A percentile compares a stretch with the other conserved stretches of the same genome.
These are phyloP conservation scores for Nemapogon koenigi DNA, from an alignment of 2,888 invertebrate species.

Conservation along the genomic window DNA sequence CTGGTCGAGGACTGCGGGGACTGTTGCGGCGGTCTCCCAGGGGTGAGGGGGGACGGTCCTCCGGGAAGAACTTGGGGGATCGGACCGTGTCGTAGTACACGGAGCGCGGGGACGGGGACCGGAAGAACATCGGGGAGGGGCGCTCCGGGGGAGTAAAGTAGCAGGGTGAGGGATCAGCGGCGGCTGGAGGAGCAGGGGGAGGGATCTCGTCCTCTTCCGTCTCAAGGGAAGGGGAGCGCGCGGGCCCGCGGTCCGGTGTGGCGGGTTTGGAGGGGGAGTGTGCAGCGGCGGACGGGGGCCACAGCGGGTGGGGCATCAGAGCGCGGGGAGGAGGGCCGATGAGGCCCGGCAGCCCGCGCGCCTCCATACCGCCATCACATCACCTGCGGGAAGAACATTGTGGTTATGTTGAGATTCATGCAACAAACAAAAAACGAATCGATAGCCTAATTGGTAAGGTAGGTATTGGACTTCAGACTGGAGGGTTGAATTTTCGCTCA, in stretches of 20 bases:
- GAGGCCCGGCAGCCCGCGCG: slow-evolving; percentile 23
- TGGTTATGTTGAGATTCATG: background rate
- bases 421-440: too few species aligned
- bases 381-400: background rate
- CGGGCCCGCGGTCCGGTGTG: slow-evolving; percentile 22
- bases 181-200: slow-evolving; percentile 46
- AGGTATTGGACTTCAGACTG: too few species aligned
- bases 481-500: too few species aligned
- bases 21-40: slow-evolving; percentile 15
- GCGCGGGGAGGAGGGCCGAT: slow-evolving; percentile 41
- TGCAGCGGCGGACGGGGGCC: slow-evolving; percentile 21
- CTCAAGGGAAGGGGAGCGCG: slow-evolving; percentile 55
- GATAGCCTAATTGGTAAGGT: too few species aligned
- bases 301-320: slow-evolving; percentile 31
- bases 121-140: slow-evolving; percentile 47
- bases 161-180: slow-evolving; percentile 42
- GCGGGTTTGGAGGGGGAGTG: background rate
- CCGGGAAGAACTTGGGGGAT: slow-evolving; percentile 53
- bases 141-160: slow-evolving; percentile 55
- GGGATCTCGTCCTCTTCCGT: slow-evolving; percentile 45
- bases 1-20: slow-evolving; percentile 45
- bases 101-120: slow-evolving; percentile 49
- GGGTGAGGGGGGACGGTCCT: slow-evolving; percentile 51
- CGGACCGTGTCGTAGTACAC: slow-evolving; percentile 52
- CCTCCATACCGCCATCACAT: slow-evolving; percentile 7